Evolutionary conservation across 2,113 vertebrate genomes (phyloP).

Genomic region (Oryzias javanicus): DNA sequence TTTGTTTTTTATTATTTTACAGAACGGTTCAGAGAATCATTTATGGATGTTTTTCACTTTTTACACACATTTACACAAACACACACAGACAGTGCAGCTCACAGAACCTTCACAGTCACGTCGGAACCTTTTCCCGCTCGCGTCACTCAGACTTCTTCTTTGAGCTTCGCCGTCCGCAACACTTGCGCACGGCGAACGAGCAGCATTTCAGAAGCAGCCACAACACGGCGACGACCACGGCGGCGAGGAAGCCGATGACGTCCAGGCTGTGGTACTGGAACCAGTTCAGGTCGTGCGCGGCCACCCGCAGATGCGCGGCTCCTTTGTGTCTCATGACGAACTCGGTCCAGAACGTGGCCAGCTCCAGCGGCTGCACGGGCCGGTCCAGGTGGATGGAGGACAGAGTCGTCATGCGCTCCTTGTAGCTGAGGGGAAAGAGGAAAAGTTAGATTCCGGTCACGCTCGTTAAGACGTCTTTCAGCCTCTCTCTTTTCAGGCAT

Average conservation of each 20-base stretch:
- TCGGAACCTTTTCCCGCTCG: neutral
- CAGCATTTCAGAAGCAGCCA: conserved; percentile 80
- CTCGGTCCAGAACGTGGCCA: conserved; percentile 91
- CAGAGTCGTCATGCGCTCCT: conserved; percentile 83
- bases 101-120: neutral
- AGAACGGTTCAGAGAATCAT: neutral
- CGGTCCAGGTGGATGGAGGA: conserved; percentile 86
- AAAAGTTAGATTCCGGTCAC: too few species aligned
- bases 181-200: conserved; percentile 72
- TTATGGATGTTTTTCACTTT: neutral
- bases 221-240: conserved; percentile 48
- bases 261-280: conserved; percentile 92
- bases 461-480: too few species aligned
- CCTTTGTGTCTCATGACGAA: conserved; percentile 92
- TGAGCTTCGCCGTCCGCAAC: conserved; percentile 24
- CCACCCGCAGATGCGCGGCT: conserved; percentile 83
- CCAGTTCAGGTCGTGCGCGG: conserved; percentile 90
- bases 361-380: conserved; percentile 83
- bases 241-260: conserved; percentile 80
- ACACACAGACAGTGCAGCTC: neutral
- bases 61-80: conserved; percentile 6
- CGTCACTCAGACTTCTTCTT: conserved; percentile 72
- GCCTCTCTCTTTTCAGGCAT: too few species aligned
- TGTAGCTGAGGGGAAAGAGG: conserved; percentile 78
- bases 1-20: neutral